phyloP scores from a whole-genome alignment of 2,113 vertebrate genomes.

The Engraulis encrasicolus region DNA sequence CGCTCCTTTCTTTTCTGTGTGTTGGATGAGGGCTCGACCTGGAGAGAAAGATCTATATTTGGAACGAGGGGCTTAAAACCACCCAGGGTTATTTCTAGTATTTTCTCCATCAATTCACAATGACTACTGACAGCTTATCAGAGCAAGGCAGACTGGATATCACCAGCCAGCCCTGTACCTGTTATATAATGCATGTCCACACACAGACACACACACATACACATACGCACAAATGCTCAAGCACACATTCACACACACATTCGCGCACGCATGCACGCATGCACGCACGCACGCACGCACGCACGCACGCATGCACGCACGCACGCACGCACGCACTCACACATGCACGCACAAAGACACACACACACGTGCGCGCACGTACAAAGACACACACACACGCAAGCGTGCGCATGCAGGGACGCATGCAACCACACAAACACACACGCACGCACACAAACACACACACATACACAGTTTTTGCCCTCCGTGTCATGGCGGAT shows the following conservation, averaged over 20 bases:
- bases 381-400: too few relatives aligned
- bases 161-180: background rate
- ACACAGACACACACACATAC: background rate
- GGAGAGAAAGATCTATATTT: background rate
- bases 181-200: background rate
- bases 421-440: constrained; percentile 14
- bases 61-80: background rate
- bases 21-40: background rate
- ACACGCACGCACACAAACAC: too few relatives aligned
- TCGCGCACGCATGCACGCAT: background rate
- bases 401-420: too few relatives aligned
- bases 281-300: background rate
- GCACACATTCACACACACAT: background rate
- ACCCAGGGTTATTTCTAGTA: background rate
- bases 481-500: background rate
- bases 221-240: background rate
- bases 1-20: too few relatives aligned
- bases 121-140: constrained; percentile 19
- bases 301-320: background rate
- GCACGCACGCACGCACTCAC: background rate
- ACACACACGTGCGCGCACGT: too few relatives aligned
- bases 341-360: background rate
- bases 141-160: background rate
- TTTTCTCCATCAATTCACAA: background rate
- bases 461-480: too few relatives aligned